Evolutionary conservation across 2,797 vertebrate genomes (phyloP).

Genomic region (Mormyrops boulengeri): DNA sequence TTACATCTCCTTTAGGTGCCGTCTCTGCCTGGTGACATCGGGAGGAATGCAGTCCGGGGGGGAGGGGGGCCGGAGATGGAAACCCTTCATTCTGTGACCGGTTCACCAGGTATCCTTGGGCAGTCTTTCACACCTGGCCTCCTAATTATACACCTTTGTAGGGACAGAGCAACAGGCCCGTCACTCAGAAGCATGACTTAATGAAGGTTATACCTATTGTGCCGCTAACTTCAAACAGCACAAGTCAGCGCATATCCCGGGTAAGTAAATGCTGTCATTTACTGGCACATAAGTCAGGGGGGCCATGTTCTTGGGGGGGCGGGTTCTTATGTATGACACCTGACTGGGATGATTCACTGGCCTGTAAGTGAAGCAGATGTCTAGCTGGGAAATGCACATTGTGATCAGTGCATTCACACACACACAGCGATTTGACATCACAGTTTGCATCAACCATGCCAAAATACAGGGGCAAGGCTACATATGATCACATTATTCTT

Average conservation of each 20-base stretch:
- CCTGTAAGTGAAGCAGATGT: conserved; percentile 28
- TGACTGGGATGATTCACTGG: conserved; percentile 29
- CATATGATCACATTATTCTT: background rate
- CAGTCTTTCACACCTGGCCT: conserved; percentile 5
- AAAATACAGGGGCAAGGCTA: background rate
- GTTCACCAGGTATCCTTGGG: background rate
- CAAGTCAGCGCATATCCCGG: background rate
- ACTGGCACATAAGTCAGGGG: background rate
- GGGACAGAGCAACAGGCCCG: background rate
- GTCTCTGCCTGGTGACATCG: background rate
- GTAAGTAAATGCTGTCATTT: background rate
- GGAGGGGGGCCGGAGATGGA: background rate
- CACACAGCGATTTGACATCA: background rate
- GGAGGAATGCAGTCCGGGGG: background rate
- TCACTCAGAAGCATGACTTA: background rate
- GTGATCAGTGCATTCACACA: background rate
- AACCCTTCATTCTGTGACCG: background rate
- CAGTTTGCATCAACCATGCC: background rate
- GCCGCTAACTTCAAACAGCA: background rate
- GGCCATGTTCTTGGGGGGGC: background rate
- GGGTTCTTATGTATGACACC: background rate
- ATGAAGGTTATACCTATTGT: background rate
- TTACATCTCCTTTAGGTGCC: background rate
- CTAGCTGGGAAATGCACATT: background rate
- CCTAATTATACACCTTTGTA: background rate